phyloP scores from a whole-genome alignment of 2,113 vertebrate species.

The Myiozetetes cayanensis region DNA sequence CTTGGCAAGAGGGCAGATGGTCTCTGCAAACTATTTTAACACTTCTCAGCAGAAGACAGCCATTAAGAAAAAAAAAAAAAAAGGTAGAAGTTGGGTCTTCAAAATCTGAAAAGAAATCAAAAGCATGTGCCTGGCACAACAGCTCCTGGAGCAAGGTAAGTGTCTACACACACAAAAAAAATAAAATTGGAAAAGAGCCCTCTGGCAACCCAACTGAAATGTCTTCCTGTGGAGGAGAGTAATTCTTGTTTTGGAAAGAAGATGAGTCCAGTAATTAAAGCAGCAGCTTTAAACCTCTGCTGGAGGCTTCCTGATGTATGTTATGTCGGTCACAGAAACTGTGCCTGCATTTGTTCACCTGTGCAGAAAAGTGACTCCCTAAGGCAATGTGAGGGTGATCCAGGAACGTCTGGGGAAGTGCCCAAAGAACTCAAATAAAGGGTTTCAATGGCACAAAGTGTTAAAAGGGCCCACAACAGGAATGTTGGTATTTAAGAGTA shows the following conservation, averaged over 20 bases:
- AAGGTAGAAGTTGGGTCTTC: background rate
- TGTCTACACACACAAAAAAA: background rate
- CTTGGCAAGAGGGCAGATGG: constrained; percentile 20
- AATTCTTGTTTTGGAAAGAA: background rate
- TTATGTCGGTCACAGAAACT: background rate
- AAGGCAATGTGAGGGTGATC: background rate
- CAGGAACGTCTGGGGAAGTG: background rate
- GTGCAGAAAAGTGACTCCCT: background rate
- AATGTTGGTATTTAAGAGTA: background rate
- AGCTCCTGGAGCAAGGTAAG: background rate
- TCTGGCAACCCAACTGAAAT: background rate
- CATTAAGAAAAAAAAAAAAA: background rate
- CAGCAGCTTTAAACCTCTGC: background rate
- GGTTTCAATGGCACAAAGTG: background rate
- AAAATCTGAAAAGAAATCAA: background rate
- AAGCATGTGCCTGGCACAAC: background rate
- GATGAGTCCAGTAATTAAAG: background rate
- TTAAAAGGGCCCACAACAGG: background rate
- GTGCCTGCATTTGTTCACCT: background rate
- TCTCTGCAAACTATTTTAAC: background rate
- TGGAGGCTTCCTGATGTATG: background rate
- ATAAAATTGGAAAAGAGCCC: background rate
- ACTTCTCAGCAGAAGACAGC: background rate
- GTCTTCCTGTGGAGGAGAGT: background rate
- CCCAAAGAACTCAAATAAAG: background rate